Evolutionary conservation across 2,797 vertebrate species (phyloP).

Genomic region (Jordanella pulchra): DNA sequence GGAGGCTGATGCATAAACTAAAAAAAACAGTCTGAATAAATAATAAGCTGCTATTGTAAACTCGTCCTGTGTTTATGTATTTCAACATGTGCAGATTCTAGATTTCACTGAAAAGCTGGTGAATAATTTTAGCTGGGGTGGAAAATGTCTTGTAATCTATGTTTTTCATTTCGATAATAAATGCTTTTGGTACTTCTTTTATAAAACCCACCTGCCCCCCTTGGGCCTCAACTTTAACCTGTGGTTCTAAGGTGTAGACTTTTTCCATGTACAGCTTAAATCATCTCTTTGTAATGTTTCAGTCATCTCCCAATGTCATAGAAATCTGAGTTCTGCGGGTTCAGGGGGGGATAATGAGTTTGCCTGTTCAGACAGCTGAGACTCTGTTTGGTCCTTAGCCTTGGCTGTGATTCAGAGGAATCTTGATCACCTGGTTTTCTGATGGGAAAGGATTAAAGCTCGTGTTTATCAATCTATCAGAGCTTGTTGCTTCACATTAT

Average conservation of each 20-base stretch:
- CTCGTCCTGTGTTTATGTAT: not conserved
- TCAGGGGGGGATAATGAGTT: slow-evolving; percentile 8
- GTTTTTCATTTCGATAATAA: too few relatives aligned
- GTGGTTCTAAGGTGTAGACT: slow-evolving; percentile 1
- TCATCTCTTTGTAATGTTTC: not conserved
- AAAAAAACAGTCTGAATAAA: not conserved
- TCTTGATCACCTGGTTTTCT: slow-evolving; percentile 24
- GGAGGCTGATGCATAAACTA: not conserved
- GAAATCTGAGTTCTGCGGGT: slow-evolving; percentile 6
- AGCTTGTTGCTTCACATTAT: not conserved
- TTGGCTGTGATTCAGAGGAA: slow-evolving; percentile 33
- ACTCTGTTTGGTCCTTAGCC: slow-evolving; percentile 13
- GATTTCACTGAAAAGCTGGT: slow-evolving; percentile 8
- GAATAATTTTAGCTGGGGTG: not conserved
- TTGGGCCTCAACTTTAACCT: slow-evolving; percentile 7
- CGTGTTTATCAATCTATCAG: slow-evolving; percentile 27
- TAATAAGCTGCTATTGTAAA: not conserved
- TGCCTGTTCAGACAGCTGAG: slow-evolving; percentile 19
- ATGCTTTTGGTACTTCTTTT: too few relatives aligned
- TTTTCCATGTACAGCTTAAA: not conserved
- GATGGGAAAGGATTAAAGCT: slow-evolving; percentile 22
- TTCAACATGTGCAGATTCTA: slow-evolving; percentile 7
- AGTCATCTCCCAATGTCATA: not conserved
- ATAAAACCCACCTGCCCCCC: too few relatives aligned
- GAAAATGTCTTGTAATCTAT: not conserved